Base-by-base conservation (phyloP, 2,888 invertebrate genomes). In the Ophion slaviceki region DNA sequence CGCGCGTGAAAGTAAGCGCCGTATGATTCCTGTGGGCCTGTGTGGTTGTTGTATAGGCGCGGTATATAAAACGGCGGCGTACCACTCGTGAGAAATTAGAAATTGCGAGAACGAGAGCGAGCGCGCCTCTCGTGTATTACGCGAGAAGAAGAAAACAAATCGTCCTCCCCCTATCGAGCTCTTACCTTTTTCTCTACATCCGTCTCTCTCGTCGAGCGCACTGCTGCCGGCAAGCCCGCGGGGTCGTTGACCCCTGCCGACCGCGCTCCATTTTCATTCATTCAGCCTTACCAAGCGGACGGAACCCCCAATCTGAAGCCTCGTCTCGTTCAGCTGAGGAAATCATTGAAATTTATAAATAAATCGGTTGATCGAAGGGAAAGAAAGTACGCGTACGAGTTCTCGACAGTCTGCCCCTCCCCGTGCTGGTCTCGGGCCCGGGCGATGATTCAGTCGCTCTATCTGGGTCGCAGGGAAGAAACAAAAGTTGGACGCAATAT, bases 1-100 rank as follows among this genome's bases (percentile, higher is more conserved):
- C 87, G 87, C 89, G 91, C 90, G 92, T 91, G 93, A 93, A 93
- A 94, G 93, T 93, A 91, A 87, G 88, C 82, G 87, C 88, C 88
- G 32, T 90, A 82, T 85, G 80, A 85, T 85, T 84, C 81, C 80
- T 40, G 71, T 75, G 67, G 85, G 82, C 82, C 80, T 85, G 79
- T 83, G 20, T 40, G 40, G 40, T 8, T 40, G 40, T 24, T 47
- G 17, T 72, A 66, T 71, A 57, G n/a, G 32, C 24, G 59, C 66
- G 67, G 66, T 62, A 85, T 87, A 85, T 87, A 87, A 24, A 24
- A 61, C 61, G 61, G 10, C 20, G 24, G n/a, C 57, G 57, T 57
- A 78, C 28, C 20, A 36, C 61, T 62, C 82, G 81, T 84, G 75
- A 86, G 83, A 86, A 86, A 86, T 84, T 86, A 86, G 80, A 86